A percentile compares a stretch with the other conserved stretches of the same genome.
Conservation (phyloP, 1,140 invertebrate species). For the Apis cerana region DNA sequence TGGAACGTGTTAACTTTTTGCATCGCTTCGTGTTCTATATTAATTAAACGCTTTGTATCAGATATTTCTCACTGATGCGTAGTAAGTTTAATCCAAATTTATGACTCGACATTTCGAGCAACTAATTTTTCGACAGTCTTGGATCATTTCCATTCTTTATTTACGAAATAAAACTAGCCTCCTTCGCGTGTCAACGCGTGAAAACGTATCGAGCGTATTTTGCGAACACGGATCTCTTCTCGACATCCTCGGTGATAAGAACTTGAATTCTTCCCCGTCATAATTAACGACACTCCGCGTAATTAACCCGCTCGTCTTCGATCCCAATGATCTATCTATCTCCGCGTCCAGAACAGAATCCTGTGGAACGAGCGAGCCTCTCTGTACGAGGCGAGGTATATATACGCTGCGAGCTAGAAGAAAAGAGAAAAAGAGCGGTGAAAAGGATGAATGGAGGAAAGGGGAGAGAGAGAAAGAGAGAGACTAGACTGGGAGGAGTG, state of each 20-base stretch:
- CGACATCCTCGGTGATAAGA: neutral
- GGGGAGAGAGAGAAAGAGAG: neutral
- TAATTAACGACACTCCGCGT: constrained; percentile 45
- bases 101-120: neutral
- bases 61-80: neutral
- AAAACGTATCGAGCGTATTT: neutral
- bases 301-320: constrained; percentile 47
- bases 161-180: neutral
- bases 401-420: neutral
- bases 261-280: constrained; percentile 8
- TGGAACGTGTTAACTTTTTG: neutral
- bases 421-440: neutral
- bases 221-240: neutral
- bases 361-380: neutral
- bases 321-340: constrained; percentile 26
- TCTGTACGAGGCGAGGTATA: too few relatives aligned
- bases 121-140: neutral
- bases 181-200: neutral
- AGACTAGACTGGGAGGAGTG: neutral
- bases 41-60: neutral
- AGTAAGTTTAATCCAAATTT: neutral
- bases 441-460: neutral
- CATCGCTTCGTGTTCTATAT: neutral
- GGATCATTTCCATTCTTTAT: neutral
- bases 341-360: constrained; percentile 1